Base-by-base conservation (phyloP, 2,888 invertebrate genomes). In the Pseudococcus longispinus region DNA sequence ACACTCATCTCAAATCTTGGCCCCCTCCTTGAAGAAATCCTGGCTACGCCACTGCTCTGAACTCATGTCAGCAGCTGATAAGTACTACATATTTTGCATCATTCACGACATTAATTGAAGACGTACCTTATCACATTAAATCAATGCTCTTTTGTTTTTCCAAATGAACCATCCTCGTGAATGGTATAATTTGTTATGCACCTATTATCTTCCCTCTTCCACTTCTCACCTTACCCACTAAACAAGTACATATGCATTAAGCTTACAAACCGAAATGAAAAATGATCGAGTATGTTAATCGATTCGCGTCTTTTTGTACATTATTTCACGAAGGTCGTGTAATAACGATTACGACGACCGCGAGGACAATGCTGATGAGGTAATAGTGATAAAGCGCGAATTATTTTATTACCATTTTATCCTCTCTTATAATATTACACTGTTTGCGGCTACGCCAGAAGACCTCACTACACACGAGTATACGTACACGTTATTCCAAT, bases 341-440 rank as follows among this genome's bases (percentile, higher is more conserved):
- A 29, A 32, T 70, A 70, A 70, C 29, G 70, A 70, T 60, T 60
- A 60, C 32, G 70, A 70, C 70, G 70, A 70, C 70, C 70, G 29
- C 70, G 70, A 70, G 70, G 70, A 70, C 70, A 70, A 70, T 70
- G 60, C 60, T 60, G 70, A 70, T 70, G 70, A 70, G 70, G 70
- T 70, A 70, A 70, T 15, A 29, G 70, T 70, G 70, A 70, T 70
- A 70, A 70, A 70, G 26, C 70, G 70, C 70, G 29, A 32, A 32
- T 70, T 29, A 70, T 29, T 70, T 70, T 70, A 70, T 70, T 70
- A 70, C 70, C 29, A 29, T 70, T 70, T 70, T 70, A 70, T 29
- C 32, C 70, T 29, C 29, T 26, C 26, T 51, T 26, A 65, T 65
- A 37, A 37, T n/a, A 13, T n/a, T 55, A 55, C n/a, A 20, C 55